These are phyloP conservation scores for Trichopoda pennipes DNA, from an alignment of 2,888 invertebrate genomes.

Conservation along the genomic window DNA sequence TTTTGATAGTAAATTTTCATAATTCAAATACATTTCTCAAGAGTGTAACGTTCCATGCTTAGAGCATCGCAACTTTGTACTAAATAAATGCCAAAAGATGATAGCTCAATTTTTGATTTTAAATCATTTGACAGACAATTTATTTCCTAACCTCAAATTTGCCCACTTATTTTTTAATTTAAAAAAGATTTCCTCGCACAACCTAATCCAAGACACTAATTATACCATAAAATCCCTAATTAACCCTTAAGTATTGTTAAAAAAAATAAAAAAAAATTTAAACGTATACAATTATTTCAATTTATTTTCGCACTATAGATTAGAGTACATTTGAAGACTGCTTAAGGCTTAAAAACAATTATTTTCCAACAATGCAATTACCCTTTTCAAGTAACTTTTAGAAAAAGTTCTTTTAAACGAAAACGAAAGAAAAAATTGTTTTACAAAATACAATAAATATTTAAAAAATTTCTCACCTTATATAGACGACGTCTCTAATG, in stretches of 20 bases:
- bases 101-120: no score
- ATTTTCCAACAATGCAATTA: conserved; percentile 5
- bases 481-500: conserved; percentile 22
- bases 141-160: no score
- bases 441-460: conserved; percentile 24
- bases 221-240: not conserved
- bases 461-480: conserved; percentile 59
- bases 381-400: not conserved
- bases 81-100: no score
- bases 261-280: not conserved
- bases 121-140: no score
- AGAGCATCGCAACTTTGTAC: no score
- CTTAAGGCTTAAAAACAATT: conserved; percentile 12
- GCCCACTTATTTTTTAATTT: no score
- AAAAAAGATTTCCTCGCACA: not conserved
- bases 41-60: no score
- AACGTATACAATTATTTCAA: not conserved
- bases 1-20: no score
- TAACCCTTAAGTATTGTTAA: not conserved
- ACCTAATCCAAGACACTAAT: not conserved
- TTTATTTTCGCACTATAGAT: not conserved
- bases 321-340: not conserved
- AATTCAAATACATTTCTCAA: no score
- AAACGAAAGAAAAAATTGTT: not conserved
- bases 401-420: not conserved